Evolutionary conservation across 2,113 vertebrate species (phyloP).

Genomic region (Cercopithecus mona): DNA sequence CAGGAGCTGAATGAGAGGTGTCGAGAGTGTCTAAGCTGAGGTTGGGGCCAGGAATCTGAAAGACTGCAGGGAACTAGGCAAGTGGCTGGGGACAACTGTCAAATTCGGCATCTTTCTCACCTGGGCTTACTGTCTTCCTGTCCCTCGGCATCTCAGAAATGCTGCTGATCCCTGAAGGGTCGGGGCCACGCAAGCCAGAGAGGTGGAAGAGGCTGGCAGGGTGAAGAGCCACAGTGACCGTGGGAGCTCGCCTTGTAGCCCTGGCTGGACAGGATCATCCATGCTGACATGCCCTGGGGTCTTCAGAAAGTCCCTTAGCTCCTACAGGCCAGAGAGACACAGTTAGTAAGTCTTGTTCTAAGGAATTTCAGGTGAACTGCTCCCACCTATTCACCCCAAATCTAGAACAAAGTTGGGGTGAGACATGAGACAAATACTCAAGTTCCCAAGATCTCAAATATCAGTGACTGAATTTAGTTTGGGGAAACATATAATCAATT

Average conservation of each 20-base stretch:
- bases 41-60: background rate
- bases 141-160: background rate
- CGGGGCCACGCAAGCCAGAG: background rate
- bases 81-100: background rate
- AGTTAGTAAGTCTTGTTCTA: background rate
- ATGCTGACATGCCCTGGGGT: no score
- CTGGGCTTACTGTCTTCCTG: background rate
- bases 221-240: background rate
- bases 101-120: background rate
- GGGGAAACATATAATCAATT: constrained; percentile 36
- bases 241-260: background rate
- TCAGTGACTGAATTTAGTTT: constrained; percentile 30
- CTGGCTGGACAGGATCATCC: background rate
- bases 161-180: background rate
- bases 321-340: background rate
- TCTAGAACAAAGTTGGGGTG: background rate
- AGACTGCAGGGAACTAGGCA: background rate
- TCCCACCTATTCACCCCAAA: background rate
- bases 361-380: background rate
- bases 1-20: background rate
- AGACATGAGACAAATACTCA: background rate
- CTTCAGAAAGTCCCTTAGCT: background rate
- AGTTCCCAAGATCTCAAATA: constrained; percentile 12
- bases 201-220: background rate
- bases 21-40: background rate